phyloP scores from a whole-genome alignment of 2,797 vertebrate species.

The Leuciscus waleckii region DNA sequence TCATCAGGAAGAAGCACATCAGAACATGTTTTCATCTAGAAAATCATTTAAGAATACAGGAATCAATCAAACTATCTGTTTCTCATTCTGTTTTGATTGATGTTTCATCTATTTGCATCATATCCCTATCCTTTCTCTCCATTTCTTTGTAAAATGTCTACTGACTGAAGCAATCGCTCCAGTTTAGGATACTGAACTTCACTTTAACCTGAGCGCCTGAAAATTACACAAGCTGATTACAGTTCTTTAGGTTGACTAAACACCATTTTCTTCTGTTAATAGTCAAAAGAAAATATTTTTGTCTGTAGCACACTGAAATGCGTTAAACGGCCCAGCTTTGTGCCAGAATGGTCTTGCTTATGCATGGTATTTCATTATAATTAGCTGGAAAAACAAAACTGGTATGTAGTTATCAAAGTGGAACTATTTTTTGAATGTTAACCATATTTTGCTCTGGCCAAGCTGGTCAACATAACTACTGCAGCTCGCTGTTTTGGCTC shows the following conservation, averaged over 20 bases:
- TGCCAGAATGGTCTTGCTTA: constrained; percentile 64
- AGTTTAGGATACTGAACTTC: constrained; percentile 31
- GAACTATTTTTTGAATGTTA: constrained; percentile 73
- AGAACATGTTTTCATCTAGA: constrained; percentile 73
- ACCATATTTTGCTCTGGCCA: constrained; percentile 71
- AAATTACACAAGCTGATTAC: constrained; percentile 82
- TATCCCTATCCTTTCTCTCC: constrained; percentile 41
- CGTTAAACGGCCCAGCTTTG: constrained; percentile 69
- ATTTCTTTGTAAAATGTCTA: constrained; percentile 15
- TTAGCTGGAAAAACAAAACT: constrained; percentile 77
- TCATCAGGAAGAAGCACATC: constrained; percentile 67
- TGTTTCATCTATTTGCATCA: constrained; percentile 49
- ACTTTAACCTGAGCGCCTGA: constrained; percentile 70
- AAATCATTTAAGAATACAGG: constrained; percentile 69
- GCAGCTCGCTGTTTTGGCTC: constrained; percentile 76
- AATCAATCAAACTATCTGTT: constrained; percentile 68
- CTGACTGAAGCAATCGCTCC: constrained; percentile 41
- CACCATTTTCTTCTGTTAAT: constrained; percentile 83
- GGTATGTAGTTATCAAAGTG: constrained; percentile 76
- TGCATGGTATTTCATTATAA: constrained; percentile 79
- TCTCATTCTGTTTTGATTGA: not conserved
- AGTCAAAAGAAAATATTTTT: constrained; percentile 88
- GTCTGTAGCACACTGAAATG: constrained; percentile 74
- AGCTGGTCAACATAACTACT: constrained; percentile 78
- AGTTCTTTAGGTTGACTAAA: constrained; percentile 79